A percentile compares a stretch with the other conserved stretches of the same genome.
phyloP scores from a whole-genome alignment of 2,797 vertebrate genomes.

The Neosalanx taihuensis region DNA sequence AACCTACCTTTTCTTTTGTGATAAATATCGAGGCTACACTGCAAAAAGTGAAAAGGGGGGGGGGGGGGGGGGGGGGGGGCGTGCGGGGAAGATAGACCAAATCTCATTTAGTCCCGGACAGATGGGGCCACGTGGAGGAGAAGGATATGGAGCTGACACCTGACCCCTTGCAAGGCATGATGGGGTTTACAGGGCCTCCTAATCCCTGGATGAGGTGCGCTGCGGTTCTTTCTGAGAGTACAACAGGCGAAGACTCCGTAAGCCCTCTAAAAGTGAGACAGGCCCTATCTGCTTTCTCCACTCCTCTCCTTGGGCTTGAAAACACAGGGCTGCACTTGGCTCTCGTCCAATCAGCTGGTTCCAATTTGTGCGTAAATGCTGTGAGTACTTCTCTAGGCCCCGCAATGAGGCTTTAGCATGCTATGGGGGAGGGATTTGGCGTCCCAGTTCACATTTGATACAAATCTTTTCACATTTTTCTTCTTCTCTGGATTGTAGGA shows the following conservation, averaged over 20 bases:
- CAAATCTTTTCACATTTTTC: conserved; percentile 41
- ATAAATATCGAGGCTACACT: conserved; percentile 16
- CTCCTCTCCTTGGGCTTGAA: conserved; percentile 10
- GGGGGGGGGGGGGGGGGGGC: neutral
- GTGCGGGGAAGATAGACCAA: conserved; percentile 31
- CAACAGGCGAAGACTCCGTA: conserved; percentile 47
- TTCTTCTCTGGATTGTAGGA: conserved; percentile 31
- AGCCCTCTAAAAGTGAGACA: conserved; percentile 49
- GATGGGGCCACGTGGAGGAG: conserved; percentile 50
- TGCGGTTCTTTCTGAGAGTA: conserved; percentile 49
- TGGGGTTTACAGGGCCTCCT: conserved; percentile 54
- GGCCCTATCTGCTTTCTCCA: conserved; percentile 34
- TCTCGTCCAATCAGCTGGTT: conserved; percentile 72
- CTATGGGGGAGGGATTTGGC: conserved; percentile 52
- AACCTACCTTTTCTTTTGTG: conserved; percentile 25
- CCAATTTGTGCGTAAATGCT: conserved; percentile 61
- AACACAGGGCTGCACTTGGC: conserved; percentile 51
- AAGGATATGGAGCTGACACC: conserved; percentile 56
- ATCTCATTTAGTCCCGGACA: conserved; percentile 50
- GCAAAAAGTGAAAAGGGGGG: conserved; percentile 16
- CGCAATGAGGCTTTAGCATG: conserved; percentile 59
- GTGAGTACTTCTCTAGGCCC: conserved; percentile 51
- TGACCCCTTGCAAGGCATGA: conserved; percentile 51
- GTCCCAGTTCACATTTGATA: conserved; percentile 47
- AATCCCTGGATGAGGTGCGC: conserved; percentile 63